Evolutionary conservation across 2,888 invertebrate species (phyloP), one percentile per base, ranked within the genome.

Genomic region (Tromatobia lineatoria): DNA sequence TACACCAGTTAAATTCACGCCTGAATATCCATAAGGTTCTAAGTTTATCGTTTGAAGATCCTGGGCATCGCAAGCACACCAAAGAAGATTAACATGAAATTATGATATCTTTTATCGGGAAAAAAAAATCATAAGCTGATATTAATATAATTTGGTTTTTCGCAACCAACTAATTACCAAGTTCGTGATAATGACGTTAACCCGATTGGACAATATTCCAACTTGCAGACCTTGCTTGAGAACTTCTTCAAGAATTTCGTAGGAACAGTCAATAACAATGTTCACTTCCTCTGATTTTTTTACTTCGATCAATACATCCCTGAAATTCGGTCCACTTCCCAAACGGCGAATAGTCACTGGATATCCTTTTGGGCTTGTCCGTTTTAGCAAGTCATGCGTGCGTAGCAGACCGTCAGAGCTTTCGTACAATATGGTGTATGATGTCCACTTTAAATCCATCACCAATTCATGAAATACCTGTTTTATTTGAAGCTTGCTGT

Each of bases 361-460:
- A 85, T 95, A 94, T 2, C 95, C 95, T 23, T 94, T 95, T 0
- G 95, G 94, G 80, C 95, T 95, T 90, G 96, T 96, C 90, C 96
- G 95, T 89, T 96, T 96, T 67, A 98, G 93, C 67, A 98, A 94
- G 86, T 96, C 96, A 90, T 96, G 96, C 52, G 97, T 94, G 75
- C 96, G 95, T 11, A 96, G 94, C 70, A 98, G 94, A 90, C 96
- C 96, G 89, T 97, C 96, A 71, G 96, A 95, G 81, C 95, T 95
- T 93, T 98, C 98, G 93, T 98, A 99, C 82, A 99, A 95, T 88
- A 99, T 96, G 15, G 98, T 97, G 91, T 98, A 98, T 61, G 96
- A 95, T 83, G 96, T 95, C 98, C 99, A 99, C 61, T 96, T 95
- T 94, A 96, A 96, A 11, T 95, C 95, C 80, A 94, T 94, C 8